Base-by-base conservation (phyloP, 1,140 invertebrate genomes). In the Trigoniulus corallinus region DNA sequence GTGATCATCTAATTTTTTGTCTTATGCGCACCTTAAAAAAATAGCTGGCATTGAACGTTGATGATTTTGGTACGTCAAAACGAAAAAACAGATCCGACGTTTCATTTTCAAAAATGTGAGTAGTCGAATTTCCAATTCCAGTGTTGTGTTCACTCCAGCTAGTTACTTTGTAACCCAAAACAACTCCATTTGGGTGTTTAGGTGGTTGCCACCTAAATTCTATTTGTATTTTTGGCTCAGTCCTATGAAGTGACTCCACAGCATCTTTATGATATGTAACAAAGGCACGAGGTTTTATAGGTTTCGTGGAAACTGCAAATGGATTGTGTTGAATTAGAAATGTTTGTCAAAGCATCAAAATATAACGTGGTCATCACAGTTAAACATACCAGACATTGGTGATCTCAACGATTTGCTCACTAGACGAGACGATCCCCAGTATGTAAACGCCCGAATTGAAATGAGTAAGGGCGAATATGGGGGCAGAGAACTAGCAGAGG, bases 191-290 rank as follows among this genome's bases (percentile, higher is more conserved):
- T 1, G 76, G 67, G 46, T 73, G 69, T 45, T 69, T 56, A 0
- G 86, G 88, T 0, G 71, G 61, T 59, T 80, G 74, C 89, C 89
- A 95, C 24, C 88, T 77, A 40, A 73, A 67, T 53, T 70, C 62
- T 4, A 64, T 65, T n/a, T 60, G 59, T 53, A 69, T 59, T 42
- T 61, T 62, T 46, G n/a, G 61, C 55, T 18, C 63, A 57, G 2
- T 53, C 15, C n/a, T n/a, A 20, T 13, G 54, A 4, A 59, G 50
- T 24, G 56, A 53, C 44, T 62, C 59, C 26, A 63, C 61, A 18
- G 60, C 51, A n/a, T n/a, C n/a, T n/a, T n/a, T n/a, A n/a, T n/a
- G n/a, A 18, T 73, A 70, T 21, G 68, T 74, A 0, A 84, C 72
- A 60, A 80, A 88, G 4, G 76, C 70, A 50, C 86, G 67, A 0